Percentiles rank a stretch among this genome's conserved stretches.
These are phyloP conservation scores for Sebastiscus tertius DNA, from an alignment of 2,797 vertebrate species.

Conservation along the genomic window DNA sequence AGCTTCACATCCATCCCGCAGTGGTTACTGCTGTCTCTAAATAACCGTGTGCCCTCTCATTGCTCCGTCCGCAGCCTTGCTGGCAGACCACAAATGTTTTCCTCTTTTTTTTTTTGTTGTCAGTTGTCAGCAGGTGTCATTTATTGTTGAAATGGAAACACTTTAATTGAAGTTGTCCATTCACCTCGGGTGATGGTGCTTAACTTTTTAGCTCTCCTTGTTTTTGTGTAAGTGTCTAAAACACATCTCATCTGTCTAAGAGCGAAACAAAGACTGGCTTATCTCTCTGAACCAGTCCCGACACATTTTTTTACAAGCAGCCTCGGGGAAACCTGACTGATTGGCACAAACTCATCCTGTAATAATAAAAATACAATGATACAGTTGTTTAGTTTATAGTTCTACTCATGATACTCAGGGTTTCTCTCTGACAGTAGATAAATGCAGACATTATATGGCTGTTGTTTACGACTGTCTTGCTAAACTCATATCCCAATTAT, in stretches of 20 bases:
- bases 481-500: slow-evolving; percentile 15
- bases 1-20: background rate
- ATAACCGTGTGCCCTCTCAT: background rate
- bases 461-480: background rate
- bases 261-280: background rate
- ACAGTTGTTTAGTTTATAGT: background rate
- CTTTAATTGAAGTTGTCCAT: background rate
- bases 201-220: background rate
- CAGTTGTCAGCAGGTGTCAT: background rate
- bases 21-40: background rate
- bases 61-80: background rate
- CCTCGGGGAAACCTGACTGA: background rate
- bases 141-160: slow-evolving; percentile 10
- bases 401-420: background rate
- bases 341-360: background rate
- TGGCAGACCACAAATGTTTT: background rate
- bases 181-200: background rate
- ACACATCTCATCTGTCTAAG: background rate
- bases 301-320: background rate
- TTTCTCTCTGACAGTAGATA: background rate
- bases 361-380: background rate
- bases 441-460: background rate
- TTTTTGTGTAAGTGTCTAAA: background rate
- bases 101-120: background rate
- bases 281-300: background rate